Percentiles rank a stretch among this genome's conserved stretches.
Evolutionary conservation across 2,797 vertebrate species (phyloP).

Genomic region (Bovichtus variegatus): DNA sequence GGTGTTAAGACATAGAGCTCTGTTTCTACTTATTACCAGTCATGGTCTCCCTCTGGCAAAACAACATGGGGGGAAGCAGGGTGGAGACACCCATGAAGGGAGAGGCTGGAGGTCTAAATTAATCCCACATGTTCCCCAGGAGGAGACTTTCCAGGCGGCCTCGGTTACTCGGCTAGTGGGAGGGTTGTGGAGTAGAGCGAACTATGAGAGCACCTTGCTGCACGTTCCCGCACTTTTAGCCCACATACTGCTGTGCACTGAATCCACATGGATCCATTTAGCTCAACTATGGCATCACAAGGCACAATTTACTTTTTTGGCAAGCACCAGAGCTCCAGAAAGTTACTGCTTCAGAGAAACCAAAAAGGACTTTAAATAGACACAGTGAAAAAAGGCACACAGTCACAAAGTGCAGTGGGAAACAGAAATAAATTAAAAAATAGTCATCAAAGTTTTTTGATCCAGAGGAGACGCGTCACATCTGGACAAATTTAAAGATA

Average conservation of each 20-base stretch:
- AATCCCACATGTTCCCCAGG: conserved; percentile 83
- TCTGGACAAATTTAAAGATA: conserved; percentile 13
- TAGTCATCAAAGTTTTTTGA: conserved; percentile 19
- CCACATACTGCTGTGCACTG: conserved; percentile 67
- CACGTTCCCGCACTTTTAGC: conserved; percentile 78
- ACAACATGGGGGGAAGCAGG: conserved; percentile 73
- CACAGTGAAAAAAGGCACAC: conserved; percentile 32
- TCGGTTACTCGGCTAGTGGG: conserved; percentile 27
- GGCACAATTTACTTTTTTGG: conserved; percentile 69
- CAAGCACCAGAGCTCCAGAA: conserved; percentile 51
- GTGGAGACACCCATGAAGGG: conserved; percentile 79
- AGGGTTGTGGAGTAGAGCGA: conserved; percentile 38
- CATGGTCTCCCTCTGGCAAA: conserved; percentile 71
- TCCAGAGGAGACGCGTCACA: conserved; percentile 30
- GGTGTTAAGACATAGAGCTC: conserved; percentile 64
- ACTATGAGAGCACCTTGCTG: conserved; percentile 62
- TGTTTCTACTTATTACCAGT: conserved; percentile 75
- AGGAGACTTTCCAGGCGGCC: conserved; percentile 73
- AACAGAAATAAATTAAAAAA: conserved; percentile 35
- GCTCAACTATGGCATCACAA: conserved; percentile 63
- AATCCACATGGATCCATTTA: conserved; percentile 80
- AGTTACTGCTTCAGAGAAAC: conserved; percentile 50
- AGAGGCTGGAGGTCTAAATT: conserved; percentile 81
- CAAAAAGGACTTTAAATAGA: conserved; percentile 59
- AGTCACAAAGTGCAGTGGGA: conserved; percentile 33